These are phyloP conservation scores for Aradus depressus DNA, from an alignment of 2,888 invertebrate genomes.

Conservation along the genomic window DNA sequence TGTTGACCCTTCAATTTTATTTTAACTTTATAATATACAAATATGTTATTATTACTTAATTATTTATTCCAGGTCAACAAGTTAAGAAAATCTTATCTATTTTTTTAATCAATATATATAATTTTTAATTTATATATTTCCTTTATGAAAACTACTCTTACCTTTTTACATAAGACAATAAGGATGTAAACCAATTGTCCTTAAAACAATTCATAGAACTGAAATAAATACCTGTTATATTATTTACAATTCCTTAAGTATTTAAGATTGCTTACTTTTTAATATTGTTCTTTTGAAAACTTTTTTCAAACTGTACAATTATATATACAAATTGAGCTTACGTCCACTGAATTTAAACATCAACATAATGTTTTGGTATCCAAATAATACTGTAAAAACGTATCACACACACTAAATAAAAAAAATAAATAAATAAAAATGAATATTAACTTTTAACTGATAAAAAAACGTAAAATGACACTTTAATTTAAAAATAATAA, in stretches of 20 bases:
- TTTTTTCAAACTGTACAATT: conserved; percentile 17
- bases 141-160: conserved; percentile 30
- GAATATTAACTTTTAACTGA: conserved; percentile 7
- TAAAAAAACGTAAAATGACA: conserved; percentile 8
- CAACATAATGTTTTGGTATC: conserved; percentile 23
- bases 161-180: conserved; percentile 26
- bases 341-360: conserved; percentile 24
- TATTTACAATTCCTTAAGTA: conserved; percentile 24
- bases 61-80: conserved; percentile 24
- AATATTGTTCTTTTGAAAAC: conserved; percentile 10
- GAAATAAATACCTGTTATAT: conserved; percentile 24
- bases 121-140: conserved; percentile 34
- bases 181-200: conserved; percentile 17
- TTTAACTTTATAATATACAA: conserved; percentile 27
- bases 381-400: conserved; percentile 28
- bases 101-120: conserved; percentile 33
- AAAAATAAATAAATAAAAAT: conserved; percentile 4
- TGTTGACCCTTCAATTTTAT: conserved; percentile 19
- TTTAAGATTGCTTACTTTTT: conserved; percentile 24
- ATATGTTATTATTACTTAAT: conserved; percentile 25
- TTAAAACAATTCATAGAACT: conserved; percentile 18
- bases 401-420: conserved; percentile 25
- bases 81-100: conserved; percentile 28
- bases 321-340: conserved; percentile 27
- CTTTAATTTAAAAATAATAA: conserved; percentile 9